These are phyloP conservation scores for Pseudanteris insignis DNA, from an alignment of 2,888 invertebrate species.

Conservation along the genomic window DNA sequence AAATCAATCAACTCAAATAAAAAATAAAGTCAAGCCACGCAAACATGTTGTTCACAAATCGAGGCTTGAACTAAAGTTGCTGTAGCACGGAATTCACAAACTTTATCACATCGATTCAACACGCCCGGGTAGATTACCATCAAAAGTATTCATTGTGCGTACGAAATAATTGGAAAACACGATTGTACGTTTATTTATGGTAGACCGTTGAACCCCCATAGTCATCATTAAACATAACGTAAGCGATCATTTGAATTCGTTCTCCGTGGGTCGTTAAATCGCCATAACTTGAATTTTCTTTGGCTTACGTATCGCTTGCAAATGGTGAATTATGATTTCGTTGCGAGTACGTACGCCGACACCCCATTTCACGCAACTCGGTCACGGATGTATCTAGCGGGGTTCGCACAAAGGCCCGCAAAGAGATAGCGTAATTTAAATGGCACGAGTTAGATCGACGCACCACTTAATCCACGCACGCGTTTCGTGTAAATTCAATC, in stretches of 20 bases:
- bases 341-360: conserved; percentile 36
- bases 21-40: too few species aligned
- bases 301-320: conserved; percentile 49
- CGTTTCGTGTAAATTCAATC: conserved; percentile 36
- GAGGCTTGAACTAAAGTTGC: too few species aligned
- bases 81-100: too few species aligned
- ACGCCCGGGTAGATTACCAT: too few species aligned
- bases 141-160: too few species aligned
- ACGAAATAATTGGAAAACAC: too few species aligned
- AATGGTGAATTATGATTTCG: conserved; percentile 54
- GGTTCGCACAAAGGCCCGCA: background rate
- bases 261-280: background rate
- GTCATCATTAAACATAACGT: background rate
- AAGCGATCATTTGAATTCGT: conserved; percentile 5
- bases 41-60: too few species aligned
- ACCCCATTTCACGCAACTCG: conserved; percentile 49
- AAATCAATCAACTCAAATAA: too few species aligned
- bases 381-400: conserved; percentile 26
- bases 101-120: too few species aligned
- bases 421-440: conserved; percentile 11
- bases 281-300: conserved; percentile 8
- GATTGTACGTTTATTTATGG: too few species aligned
- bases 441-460: conserved; percentile 42
- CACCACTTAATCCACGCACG: conserved; percentile 44
- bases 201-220: too few species aligned